Percentiles rank a stretch among this genome's conserved stretches.
Evolutionary conservation across 2,113 vertebrate genomes (phyloP).

Genomic region (Phrynosoma blainvillii): DNA sequence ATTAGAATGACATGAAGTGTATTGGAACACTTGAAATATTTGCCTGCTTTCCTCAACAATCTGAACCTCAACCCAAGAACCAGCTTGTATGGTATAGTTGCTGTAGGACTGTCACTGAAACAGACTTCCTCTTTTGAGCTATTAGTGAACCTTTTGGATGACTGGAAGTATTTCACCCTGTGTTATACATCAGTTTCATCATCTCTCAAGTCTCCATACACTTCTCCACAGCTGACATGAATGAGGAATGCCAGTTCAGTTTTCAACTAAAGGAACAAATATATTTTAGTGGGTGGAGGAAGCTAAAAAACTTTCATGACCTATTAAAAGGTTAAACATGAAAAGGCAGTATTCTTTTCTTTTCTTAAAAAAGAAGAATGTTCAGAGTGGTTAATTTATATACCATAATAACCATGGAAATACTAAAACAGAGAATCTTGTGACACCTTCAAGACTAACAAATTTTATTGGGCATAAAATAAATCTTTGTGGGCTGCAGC

Average conservation of each 20-base stretch:
- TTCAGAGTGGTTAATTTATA: no score
- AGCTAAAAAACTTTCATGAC: no score
- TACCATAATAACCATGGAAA: no score
- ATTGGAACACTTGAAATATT: slow-evolving; percentile 40
- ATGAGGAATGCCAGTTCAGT: neutral
- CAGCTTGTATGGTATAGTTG: neutral
- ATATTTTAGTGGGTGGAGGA: neutral
- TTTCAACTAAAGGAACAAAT: neutral
- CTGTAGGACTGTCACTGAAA: neutral
- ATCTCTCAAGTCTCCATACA: neutral
- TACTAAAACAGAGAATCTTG: neutral
- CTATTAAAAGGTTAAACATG: no score
- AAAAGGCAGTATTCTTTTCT: no score
- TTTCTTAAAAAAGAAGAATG: no score
- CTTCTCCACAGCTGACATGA: neutral
- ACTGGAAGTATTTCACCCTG: neutral
- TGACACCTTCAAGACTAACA: neutral
- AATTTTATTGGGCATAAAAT: neutral
- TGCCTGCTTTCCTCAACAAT: neutral
- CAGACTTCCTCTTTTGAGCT: neutral
- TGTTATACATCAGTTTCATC: neutral
- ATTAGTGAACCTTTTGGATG: neutral
- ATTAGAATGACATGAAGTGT: slow-evolving; percentile 59
- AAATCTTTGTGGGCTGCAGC: neutral
- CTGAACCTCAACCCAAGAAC: neutral